Evolutionary conservation across 2,797 vertebrate species (phyloP), one percentile per base, ranked within the genome.

Genomic region (Gorsachius magnificus): DNA sequence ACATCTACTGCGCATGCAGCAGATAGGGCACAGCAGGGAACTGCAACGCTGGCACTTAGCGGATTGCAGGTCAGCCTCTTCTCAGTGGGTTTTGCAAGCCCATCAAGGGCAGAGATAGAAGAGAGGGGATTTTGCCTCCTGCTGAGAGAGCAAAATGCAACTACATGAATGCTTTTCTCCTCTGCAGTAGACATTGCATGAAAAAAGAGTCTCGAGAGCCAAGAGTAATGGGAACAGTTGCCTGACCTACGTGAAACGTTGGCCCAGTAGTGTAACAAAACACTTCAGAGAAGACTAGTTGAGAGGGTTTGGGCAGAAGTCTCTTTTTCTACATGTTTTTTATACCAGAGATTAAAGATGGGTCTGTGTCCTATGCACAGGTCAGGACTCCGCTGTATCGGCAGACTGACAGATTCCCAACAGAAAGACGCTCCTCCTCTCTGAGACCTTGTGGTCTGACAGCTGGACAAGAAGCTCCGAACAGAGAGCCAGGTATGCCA

Each of bases 1-100:
- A 83, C 5, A 13, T 89, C 66, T 92, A 12, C 70, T n/a, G 28
- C 0, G 0, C 76, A 36, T 76, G 77, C 65, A 83, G 66, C 46
- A 95, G 95, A 96, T 72, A 74, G 38, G 66, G 58, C 92, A 91
- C 96, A 93, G 88, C 58, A 69, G 93, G 92, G 80, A 96, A 36
- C 90, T 5, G 1, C 1, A 0, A 10, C 4, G 8, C 70, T 87
- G 80, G 66, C 80, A 81, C 54, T 91, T 93, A 81, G 71, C 20
- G 2, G 43, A 71, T 90, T 95, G 90, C 83, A 54, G 21, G 43
- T 86, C 71, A 82, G 25, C 28, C 80, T 88, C 76, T 87, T 90
- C 83, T 91, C 87, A 63, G 85, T 65, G 58, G 54, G 83, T 46
- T 93, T 89, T 89, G 51, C 77, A 76, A 95, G 51, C 33, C 80